phyloP scores from a whole-genome alignment of 1,140 invertebrate genomes.

The Philotrypesis tridentata region DNA sequence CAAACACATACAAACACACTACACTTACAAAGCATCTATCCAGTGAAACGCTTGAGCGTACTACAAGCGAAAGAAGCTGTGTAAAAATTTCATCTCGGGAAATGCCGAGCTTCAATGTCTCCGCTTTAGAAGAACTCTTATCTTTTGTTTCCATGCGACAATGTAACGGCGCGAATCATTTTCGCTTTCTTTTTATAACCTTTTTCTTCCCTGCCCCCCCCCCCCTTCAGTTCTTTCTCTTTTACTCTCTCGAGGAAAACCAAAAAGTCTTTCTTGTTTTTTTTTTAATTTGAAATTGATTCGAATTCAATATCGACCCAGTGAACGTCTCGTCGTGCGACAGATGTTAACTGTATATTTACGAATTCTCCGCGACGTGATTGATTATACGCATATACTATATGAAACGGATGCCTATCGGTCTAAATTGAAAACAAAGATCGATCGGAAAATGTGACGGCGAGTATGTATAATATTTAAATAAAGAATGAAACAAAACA shows the following conservation, averaged over 20 bases:
- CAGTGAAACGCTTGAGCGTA: neutral
- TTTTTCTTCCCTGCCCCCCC: too few species aligned
- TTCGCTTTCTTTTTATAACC: conserved; percentile 40
- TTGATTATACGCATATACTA: conserved; percentile 2
- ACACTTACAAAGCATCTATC: neutral
- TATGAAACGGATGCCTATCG: conserved; percentile 33
- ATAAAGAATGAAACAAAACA: conserved; percentile 28
- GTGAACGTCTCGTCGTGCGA: conserved; percentile 14
- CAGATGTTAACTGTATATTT: conserved; percentile 20
- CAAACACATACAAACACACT: conserved; percentile 50
- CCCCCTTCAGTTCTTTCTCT: neutral
- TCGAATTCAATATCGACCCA: conserved; percentile 35
- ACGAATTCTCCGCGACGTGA: conserved; percentile 34
- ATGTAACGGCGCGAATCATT: neutral
- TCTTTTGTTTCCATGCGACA: conserved; percentile 8
- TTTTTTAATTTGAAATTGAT: conserved; percentile 38
- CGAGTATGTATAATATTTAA: conserved; percentile 27
- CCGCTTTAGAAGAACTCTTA: neutral
- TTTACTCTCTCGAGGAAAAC: neutral
- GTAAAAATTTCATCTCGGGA: conserved; percentile 45
- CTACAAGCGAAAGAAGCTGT: conserved; percentile 51
- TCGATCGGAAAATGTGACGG: conserved; percentile 21
- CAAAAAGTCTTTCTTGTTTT: conserved; percentile 23
- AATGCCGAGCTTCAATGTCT: conserved; percentile 56
- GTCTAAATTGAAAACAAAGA: neutral